Conservation (phyloP, 2,797 vertebrate species). For the Protosalanx chinensis region DNA sequence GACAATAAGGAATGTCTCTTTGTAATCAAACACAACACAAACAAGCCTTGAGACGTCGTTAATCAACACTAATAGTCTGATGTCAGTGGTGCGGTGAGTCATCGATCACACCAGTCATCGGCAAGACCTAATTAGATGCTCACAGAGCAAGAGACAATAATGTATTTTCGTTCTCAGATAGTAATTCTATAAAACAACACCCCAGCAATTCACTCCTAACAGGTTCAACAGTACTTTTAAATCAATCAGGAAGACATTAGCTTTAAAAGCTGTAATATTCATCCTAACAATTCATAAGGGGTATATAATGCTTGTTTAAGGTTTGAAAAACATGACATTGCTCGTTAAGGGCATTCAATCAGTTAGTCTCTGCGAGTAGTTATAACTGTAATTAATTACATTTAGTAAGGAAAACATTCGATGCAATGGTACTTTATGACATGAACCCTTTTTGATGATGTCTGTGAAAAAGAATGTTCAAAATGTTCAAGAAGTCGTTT, state of each 20-base stretch:
- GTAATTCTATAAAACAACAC: not conserved
- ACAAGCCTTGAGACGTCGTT: not conserved
- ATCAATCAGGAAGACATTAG: not conserved
- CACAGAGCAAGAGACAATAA: conserved; percentile 8
- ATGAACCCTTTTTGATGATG: too few species aligned
- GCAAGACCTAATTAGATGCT: conserved; percentile 8
- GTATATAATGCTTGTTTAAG: not conserved
- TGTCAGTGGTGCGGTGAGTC: not conserved
- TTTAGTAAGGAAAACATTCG: too few species aligned
- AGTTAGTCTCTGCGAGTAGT: too few species aligned
- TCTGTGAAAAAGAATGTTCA: too few species aligned
- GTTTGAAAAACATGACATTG: too few species aligned
- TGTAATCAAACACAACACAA: not conserved
- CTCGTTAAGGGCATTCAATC: too few species aligned
- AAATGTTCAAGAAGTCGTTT: not conserved
- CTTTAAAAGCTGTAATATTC: not conserved
- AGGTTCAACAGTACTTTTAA: not conserved
- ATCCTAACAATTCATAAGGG: not conserved
- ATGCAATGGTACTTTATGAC: too few species aligned
- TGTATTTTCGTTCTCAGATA: conserved; percentile 1
- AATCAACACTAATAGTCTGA: not conserved
- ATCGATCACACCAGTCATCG: not conserved
- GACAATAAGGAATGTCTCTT: not conserved
- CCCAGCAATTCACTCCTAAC: not conserved
- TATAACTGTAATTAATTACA: too few species aligned